These are phyloP conservation scores for Sylvicola fuscatus DNA, from an alignment of 2,888 invertebrate genomes.

Conservation along the genomic window DNA sequence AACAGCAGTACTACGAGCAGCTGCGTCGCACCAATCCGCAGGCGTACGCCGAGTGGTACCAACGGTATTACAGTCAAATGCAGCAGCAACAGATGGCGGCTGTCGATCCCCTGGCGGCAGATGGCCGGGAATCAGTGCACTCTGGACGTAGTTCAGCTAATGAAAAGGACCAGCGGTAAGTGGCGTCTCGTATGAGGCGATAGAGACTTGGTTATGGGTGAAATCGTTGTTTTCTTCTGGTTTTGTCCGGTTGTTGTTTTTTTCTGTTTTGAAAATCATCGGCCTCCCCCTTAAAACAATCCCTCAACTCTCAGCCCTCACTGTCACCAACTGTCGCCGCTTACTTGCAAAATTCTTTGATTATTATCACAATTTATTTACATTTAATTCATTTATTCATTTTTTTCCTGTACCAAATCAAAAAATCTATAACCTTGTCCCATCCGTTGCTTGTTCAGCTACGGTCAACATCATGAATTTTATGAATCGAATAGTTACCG, in stretches of 20 bases:
- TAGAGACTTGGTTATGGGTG: background rate
- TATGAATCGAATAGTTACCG: slow-evolving; percentile 17
- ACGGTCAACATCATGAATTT: slow-evolving; percentile 1
- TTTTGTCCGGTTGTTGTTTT: background rate
- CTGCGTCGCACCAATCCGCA: slow-evolving; percentile 56
- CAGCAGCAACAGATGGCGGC: slow-evolving; percentile 15
- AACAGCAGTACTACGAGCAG: slow-evolving; percentile 52
- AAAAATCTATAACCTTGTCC: background rate
- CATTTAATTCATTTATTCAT: too few relatives aligned
- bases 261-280: too few relatives aligned
- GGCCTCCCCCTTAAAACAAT: too few relatives aligned
- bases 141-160: slow-evolving; percentile 67
- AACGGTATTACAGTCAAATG: slow-evolving; percentile 36
- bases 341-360: too few relatives aligned
- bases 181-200: slow-evolving; percentile 12
- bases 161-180: slow-evolving; percentile 38
- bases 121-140: slow-evolving; percentile 59
- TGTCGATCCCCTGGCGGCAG: slow-evolving; percentile 19
- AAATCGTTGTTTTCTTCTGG: slow-evolving; percentile 4
- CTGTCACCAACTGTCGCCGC: too few relatives aligned
- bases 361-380: too few relatives aligned
- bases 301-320: too few relatives aligned
- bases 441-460: background rate
- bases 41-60: slow-evolving; percentile 58
- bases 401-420: slow-evolving; percentile 1